Evolutionary conservation across 1,140 invertebrate species (phyloP), one percentile per base, ranked within the genome.

Genomic region (Psilanteris sp.): DNA sequence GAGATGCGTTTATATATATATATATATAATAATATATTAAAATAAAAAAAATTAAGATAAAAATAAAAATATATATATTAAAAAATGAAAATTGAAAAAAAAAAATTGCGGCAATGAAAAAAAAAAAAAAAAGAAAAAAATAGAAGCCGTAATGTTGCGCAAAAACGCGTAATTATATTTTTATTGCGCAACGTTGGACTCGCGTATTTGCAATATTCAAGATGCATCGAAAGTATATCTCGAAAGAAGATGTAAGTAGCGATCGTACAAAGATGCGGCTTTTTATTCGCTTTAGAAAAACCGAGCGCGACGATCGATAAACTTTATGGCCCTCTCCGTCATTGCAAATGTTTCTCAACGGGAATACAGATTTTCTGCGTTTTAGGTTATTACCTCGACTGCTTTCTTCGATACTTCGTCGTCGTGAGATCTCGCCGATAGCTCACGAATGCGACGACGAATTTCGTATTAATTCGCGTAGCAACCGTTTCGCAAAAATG

Each of bases 271-370:
- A 61, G 37, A 61, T 41, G 46, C 39, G 22, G 54, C 61, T 67
- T 74, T 73, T 74, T 73, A 74, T 67, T 61, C 62, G 61, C 54
- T 46, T 43, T 66, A 54, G 61, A 66, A 74, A 54, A 67, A 55
- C 44, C 46, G 36, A 59, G 54, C 54, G 52, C 54, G 18, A 52
- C 61, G 71, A 74, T 74, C 71, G 71, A 74, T 67, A 74, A 74
- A 67, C 61, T 67, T 74, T 61, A 74, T 74, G 46, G 39, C 61
- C 37, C 71, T 74, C 61, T 62, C 7, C 39, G 39, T 74, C 71
- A 74, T 67, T 67, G 54, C 71, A 62, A 67, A 74, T 52, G 57
- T 32, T 52, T 41, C 36, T 36, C 46, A 16, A 44, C 54, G 67
- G 39, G 62, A 74, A 67, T 74, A 52, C 61, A 67, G 61, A 74